Base-by-base conservation (phyloP, 1,140 invertebrate genomes). In the Amyelois transitella region DNA sequence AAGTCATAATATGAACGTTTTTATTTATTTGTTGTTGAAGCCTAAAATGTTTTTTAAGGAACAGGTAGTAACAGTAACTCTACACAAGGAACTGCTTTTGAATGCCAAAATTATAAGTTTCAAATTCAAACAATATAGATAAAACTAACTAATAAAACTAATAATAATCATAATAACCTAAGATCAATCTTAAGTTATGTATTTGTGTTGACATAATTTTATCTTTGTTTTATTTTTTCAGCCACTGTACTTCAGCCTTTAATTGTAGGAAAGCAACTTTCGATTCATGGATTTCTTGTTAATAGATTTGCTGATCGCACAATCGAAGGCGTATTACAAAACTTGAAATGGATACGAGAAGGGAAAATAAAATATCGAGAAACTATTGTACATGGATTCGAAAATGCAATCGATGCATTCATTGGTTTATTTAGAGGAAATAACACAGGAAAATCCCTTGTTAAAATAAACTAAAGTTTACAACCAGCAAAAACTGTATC, bases 361-460 rank as follows among this genome's bases (percentile, higher is more conserved):
- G 92, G 91, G 18, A 91, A 93, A 75, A 54, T 94, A 1, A 90
- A 90, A 65, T 91, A 90, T 62, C 79, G 72, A 53, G 92, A 94
- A 79, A 91, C 91, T 8, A 63, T 92, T 2, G 90, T 89, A 0
- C 75, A 91, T 22, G 93, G 92, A 2, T 93, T 94, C 65, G 91
- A 93, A 32, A 91, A 91, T 52, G 91, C 92, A 78, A 90, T 89
- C 18, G 69, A 91, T 14, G 92, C 92, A 6, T 93, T 94, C 64
- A 78, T 91, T 43, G 90, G 89, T 18, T 89, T 94, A 72, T 79
- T 94, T 20, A 75, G 75, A 22, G 92, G 93, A 18, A 86, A 89
- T 51, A 94, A 92, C 77, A 86, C 74, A 17, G 93, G 93, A 21
- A 94, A 94, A 86, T 90, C 91, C 38, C 69, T 93, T 52, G 90